phyloP scores from a whole-genome alignment of 2,888 invertebrate genomes.

The Aleiodes leptofemur region DNA sequence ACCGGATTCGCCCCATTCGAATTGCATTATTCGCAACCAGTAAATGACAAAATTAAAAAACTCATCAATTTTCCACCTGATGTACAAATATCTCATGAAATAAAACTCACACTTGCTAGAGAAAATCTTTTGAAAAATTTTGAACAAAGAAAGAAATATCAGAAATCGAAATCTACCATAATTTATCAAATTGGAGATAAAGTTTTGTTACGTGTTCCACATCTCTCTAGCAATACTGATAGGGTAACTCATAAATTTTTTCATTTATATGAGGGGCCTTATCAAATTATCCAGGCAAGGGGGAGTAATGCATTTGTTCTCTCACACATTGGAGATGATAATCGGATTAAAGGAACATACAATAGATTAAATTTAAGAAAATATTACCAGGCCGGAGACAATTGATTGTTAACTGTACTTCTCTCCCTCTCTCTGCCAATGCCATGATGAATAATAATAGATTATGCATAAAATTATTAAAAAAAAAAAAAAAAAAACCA shows the following conservation, averaged over 20 bases:
- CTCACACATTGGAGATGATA: not conserved
- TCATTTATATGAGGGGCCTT: conserved; percentile 39
- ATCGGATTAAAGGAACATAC: conserved; percentile 14
- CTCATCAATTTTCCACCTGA: conserved; percentile 20
- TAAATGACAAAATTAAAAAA: conserved; percentile 7
- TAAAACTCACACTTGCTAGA: not conserved
- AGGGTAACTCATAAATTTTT: conserved; percentile 38
- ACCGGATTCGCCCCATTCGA: conserved; percentile 34
- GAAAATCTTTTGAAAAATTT: not conserved
- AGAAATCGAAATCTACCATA: not conserved
- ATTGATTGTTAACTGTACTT: not conserved
- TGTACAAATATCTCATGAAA: not conserved
- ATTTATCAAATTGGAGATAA: not conserved
- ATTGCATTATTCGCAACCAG: conserved; percentile 16
- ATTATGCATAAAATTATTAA: no score
- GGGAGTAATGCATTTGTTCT: conserved; percentile 38
- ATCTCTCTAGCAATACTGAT: conserved; percentile 23
- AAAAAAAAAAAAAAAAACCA: no score
- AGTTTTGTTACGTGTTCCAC: conserved; percentile 27
- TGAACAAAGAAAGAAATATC: not conserved
- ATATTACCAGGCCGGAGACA: conserved; percentile 16
- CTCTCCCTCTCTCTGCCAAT: no score
- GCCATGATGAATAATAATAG: no score
- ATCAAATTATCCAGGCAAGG: not conserved
- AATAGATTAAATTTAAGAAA: conserved; percentile 32